phyloP scores from a whole-genome alignment of 2,888 invertebrate species.

The Graphium colonna region DNA sequence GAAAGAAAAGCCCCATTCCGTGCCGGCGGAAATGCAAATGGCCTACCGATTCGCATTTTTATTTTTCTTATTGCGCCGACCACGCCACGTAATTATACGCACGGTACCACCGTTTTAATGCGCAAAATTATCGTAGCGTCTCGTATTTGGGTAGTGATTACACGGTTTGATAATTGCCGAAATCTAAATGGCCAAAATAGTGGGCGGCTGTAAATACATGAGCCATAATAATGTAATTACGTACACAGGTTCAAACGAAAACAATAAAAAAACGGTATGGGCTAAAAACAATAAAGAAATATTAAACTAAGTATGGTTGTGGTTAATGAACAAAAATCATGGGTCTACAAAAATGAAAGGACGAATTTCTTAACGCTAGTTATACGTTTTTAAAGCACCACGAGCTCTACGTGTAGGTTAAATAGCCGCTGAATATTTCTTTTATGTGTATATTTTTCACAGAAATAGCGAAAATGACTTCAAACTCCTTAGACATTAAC shows the following conservation, averaged over 20 bases:
- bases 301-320: background rate
- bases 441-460: no score
- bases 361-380: no score
- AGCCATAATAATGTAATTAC: background rate
- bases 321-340: background rate
- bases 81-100: slow-evolving; percentile 57
- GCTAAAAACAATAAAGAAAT: background rate
- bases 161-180: slow-evolving; percentile 42
- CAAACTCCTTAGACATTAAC: no score
- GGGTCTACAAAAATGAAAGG: background rate
- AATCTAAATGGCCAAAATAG: slow-evolving; percentile 28
- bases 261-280: background rate
- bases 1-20: slow-evolving; percentile 53
- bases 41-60: slow-evolving; percentile 61
- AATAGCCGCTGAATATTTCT: no score
- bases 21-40: slow-evolving; percentile 66
- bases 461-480: no score
- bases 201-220: background rate
- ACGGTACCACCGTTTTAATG: slow-evolving; percentile 64
- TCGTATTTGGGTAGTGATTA: slow-evolving; percentile 65
- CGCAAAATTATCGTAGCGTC: slow-evolving; percentile 63
- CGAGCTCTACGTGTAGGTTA: no score
- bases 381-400: no score
- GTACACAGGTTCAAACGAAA: background rate
- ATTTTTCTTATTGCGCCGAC: slow-evolving; percentile 68